Evolutionary conservation across 2,888 invertebrate species (phyloP).

Genomic region (Tachina fera): DNA sequence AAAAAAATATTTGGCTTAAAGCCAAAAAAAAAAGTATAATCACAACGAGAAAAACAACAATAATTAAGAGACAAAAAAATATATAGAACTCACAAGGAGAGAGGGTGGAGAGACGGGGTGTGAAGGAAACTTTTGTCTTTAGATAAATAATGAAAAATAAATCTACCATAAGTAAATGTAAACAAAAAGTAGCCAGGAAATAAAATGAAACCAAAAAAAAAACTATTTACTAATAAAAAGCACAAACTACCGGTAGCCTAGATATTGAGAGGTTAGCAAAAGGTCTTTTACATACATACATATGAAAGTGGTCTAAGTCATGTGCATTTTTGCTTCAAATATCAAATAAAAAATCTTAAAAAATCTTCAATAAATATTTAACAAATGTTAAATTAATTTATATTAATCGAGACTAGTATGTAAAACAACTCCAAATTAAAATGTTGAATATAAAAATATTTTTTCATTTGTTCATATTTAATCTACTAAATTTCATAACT

Average conservation of each 20-base stretch:
- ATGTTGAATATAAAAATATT: no score
- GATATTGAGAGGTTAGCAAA: neutral
- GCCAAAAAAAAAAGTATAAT: constrained; percentile 35
- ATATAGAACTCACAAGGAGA: neutral
- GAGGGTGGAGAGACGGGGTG: neutral
- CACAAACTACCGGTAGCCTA: constrained; percentile 19
- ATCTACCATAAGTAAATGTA: constrained; percentile 57
- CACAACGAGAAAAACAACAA: constrained; percentile 23
- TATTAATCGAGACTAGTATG: no score
- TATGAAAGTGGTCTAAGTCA: no score
- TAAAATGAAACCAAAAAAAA: constrained; percentile 1
- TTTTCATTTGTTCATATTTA: no score
- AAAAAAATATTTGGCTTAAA: constrained; percentile 59
- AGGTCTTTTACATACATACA: neutral
- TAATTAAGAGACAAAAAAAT: constrained; percentile 37
- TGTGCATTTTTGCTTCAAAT: no score
- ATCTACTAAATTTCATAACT: no score
- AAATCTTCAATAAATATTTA: no score
- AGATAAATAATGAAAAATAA: constrained; percentile 25
- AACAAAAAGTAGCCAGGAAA: constrained; percentile 68
- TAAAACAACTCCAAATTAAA: no score
- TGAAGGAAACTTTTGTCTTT: neutral
- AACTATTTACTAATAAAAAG: constrained; percentile 20
- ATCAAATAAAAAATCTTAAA: no score
- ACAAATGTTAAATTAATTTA: no score